Evolutionary conservation across 2,888 invertebrate genomes (phyloP), one percentile per base, ranked within the genome.

Genomic region (Latrodectus elegans): DNA sequence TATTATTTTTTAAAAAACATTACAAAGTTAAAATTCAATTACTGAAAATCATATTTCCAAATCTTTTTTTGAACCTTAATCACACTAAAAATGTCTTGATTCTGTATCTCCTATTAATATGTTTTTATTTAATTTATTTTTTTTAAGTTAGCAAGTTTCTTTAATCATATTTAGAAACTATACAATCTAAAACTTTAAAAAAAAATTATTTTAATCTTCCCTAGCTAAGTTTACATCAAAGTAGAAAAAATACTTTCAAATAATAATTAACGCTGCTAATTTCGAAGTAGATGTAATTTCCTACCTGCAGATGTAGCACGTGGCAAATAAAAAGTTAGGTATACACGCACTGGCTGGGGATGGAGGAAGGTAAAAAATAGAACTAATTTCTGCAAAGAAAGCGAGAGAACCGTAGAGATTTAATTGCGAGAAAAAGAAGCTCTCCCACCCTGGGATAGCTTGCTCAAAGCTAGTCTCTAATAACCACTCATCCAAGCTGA

Each of bases 251-350:
- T 15, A 22, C 38, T 15, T 52, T 17, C 15, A 82, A 75, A 82
- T 75, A 82, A 75, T 82, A 74, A 82, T 67, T 74, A 55, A 82
- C 73, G 82, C 38, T 26, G 74, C 73, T 64, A 82, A 82, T 82
- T 82, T 71, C 38, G n/a, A 38, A 53, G 67, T 38, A 38, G 65
- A 78, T 38, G 65, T 74, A 82, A 82, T 82, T 81, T 82, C 60
- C 74, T 17, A 14, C 73, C 52, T 11, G 12, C 17, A 38, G 38
- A 38, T 22, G 49, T 12, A 75, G 74, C 82, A 82, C 82, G 82
- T 82, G 74, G 74, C 74, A 68, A 74, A 82, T 82, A 75, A 75
- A 82, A 65, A 65, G 38, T 17, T 38, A 22, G 64, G 68, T 15
- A 53, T 17, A 74, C 49, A 72, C 22, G 22, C 26, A 52, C 12